A percentile compares a stretch with the other conserved stretches of the same genome.
These are phyloP conservation scores for Microdon myrmicae DNA, from an alignment of 2,888 invertebrate species.

Conservation along the genomic window DNA sequence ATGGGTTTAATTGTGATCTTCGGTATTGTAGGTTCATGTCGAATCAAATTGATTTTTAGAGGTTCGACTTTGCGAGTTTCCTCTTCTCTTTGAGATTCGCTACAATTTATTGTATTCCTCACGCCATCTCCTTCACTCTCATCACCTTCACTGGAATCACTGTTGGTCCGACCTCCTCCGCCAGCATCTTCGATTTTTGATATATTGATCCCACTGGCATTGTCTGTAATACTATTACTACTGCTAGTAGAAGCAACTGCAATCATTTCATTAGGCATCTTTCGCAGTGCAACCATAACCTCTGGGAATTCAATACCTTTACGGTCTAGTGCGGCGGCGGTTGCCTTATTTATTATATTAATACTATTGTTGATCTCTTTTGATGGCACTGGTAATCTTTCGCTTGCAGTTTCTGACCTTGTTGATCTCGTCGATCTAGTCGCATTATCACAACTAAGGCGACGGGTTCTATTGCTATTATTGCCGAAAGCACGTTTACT, in stretches of 20 bases:
- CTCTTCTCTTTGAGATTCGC: constrained; percentile 55
- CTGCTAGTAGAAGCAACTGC: constrained; percentile 32
- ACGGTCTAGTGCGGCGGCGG: constrained; percentile 44
- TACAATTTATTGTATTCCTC: constrained; percentile 37
- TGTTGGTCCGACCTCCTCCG: constrained; percentile 36
- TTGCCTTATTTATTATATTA: constrained; percentile 56
- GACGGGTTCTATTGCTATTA: constrained; percentile 2
- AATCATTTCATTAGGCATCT: constrained; percentile 34
- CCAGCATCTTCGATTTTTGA: constrained; percentile 49
- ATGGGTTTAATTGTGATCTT: constrained; percentile 63
- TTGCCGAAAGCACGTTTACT: constrained; percentile 9
- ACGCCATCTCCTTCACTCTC: constrained; percentile 1
- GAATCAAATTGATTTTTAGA: constrained; percentile 65
- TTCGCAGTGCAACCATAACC: constrained; percentile 36
- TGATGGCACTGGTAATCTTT: constrained; percentile 54
- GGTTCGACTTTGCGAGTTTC: constrained; percentile 65
- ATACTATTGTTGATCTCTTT: constrained; percentile 63
- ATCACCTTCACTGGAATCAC: constrained; percentile 28
- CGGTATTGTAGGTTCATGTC: constrained; percentile 54
- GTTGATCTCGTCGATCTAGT: constrained; percentile 27
- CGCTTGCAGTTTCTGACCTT: constrained; percentile 49
- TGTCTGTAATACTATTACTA: constrained; percentile 53
- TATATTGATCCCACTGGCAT: constrained; percentile 36
- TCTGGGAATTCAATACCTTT: constrained; percentile 45
- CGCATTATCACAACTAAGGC: constrained; percentile 29